These are phyloP conservation scores for Leucozona laternaria DNA, from an alignment of 2,888 invertebrate species.

Conservation along the genomic window DNA sequence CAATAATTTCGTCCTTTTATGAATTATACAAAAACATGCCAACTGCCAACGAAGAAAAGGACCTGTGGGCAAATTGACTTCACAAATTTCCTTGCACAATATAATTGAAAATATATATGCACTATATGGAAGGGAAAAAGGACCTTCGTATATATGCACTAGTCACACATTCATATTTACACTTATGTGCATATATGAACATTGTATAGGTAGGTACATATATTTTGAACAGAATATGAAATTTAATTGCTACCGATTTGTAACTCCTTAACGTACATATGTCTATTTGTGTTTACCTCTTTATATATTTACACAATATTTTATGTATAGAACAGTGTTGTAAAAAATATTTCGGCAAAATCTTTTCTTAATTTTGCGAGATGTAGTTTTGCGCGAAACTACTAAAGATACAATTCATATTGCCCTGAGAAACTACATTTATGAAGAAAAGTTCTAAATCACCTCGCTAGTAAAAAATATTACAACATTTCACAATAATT, in stretches of 20 bases:
- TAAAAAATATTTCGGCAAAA: background rate
- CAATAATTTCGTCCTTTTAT: conserved; percentile 62
- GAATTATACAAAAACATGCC: conserved; percentile 50
- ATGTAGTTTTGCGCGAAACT: too few species aligned
- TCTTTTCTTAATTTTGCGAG: background rate
- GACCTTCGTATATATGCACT: background rate
- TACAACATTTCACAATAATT: too few species aligned
- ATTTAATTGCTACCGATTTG: conserved; percentile 70
- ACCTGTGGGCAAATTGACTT: conserved; percentile 44
- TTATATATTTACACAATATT: background rate
- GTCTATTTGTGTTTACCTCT: conserved; percentile 13
- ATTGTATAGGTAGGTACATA: background rate
- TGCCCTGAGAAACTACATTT: too few species aligned
- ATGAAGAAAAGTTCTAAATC: too few species aligned
- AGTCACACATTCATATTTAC: background rate
- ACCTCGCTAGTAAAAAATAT: too few species aligned
- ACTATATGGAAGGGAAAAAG: background rate
- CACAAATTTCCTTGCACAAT: conserved; percentile 6
- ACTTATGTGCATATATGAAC: background rate
- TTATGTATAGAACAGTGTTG: background rate
- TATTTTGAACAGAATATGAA: conserved; percentile 44
- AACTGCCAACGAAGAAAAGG: conserved; percentile 26
- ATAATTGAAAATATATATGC: background rate
- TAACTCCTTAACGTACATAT: conserved; percentile 35
- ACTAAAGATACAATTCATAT: too few species aligned